Percentiles rank a stretch among this genome's conserved stretches.
Evolutionary conservation across 2,113 vertebrate genomes (phyloP).

Genomic region (Sphaerodactylus townsendi): DNA sequence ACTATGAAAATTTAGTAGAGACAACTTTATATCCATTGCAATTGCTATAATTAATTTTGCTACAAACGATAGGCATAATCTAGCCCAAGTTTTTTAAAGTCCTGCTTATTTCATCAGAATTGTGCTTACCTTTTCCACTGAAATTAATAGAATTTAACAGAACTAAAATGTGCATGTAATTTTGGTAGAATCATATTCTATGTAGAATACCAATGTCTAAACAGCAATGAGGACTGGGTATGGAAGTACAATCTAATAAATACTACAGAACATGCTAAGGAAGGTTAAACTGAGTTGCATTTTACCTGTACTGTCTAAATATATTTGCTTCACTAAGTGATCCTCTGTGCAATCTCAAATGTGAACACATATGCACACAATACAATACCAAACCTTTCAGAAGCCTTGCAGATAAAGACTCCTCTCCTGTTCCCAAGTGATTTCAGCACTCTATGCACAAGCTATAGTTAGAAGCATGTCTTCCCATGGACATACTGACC

Average conservation of each 20-base stretch:
- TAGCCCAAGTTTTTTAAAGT: background rate
- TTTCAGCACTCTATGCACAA: background rate
- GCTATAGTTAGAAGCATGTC: background rate
- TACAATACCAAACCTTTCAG: background rate
- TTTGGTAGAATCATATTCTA: background rate
- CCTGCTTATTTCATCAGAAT: background rate
- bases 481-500: background rate
- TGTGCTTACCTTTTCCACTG: background rate
- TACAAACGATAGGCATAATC: background rate
- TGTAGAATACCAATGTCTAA: background rate
- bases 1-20: slow-evolving; percentile 3
- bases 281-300: background rate
- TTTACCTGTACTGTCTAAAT: background rate
- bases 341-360: background rate
- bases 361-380: background rate
- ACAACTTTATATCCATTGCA: slow-evolving; percentile 10
- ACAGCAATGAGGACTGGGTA: background rate
- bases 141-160: background rate
- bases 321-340: background rate
- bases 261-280: background rate
- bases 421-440: background rate
- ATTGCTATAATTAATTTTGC: background rate
- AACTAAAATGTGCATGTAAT: background rate
- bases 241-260: background rate
- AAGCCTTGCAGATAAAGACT: background rate